Evolutionary conservation across 2,113 vertebrate species (phyloP), one percentile per base, ranked within the genome.

Genomic region (Hassar affinis): DNA sequence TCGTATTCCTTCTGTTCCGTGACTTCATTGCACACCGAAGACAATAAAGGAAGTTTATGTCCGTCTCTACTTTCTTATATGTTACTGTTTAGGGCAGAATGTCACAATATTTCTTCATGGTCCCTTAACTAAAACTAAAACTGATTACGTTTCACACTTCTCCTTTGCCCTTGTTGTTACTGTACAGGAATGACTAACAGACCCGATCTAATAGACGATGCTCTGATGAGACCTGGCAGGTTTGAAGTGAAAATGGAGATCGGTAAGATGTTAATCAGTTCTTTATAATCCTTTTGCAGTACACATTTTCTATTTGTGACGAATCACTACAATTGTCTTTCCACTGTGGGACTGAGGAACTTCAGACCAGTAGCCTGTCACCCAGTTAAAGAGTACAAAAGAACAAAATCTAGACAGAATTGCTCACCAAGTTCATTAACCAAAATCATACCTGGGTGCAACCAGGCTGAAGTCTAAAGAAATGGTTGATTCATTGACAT

Each of bases 161-260:
- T 45, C 38, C 9, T 69, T 12, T 42, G 2, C 8, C 1, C 22
- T 47, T 75, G n/a, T 49, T 77, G 45, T 83, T 59, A 49, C 62
- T 85, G 47, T 69, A 5, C 86, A 99, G 98, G 98, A 81, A 99
- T 99, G 98, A 99, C 98, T 87, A 99, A 99, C 92, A 96, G 98
- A 87, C 98, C 98, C 30, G 98, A 99, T 91, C 94, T 99, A 92
- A 99, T 99, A 59, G 98, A 99, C 64, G 98, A 99, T 8, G 98
- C 98, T 87, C 94, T 99, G 84, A 96, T 99, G 94, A 96, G 98
- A 90, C 98, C 98, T 0, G 98, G 98, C 80, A 95, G 98, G 80
- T 94, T 99, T 92, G 98, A 99, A 89, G 98, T 99, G 87, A 99
- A 99, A 85, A 99, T 99, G 98, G 98, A 99, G 91, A 99, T 99